These are phyloP conservation scores for Andrena bucephala DNA, from an alignment of 2,888 invertebrate species.

Conservation along the genomic window DNA sequence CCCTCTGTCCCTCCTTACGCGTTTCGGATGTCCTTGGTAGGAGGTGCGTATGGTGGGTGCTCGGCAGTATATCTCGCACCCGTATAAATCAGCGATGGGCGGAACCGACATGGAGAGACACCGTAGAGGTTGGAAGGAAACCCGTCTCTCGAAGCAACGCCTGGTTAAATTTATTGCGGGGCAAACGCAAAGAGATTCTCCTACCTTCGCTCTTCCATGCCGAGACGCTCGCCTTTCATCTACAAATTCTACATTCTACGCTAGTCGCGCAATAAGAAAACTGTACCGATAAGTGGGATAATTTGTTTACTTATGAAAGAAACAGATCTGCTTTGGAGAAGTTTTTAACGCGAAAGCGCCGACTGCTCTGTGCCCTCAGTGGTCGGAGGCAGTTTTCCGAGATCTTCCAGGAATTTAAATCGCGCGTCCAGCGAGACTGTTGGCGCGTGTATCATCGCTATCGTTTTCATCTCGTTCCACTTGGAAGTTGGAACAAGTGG, in stretches of 20 bases:
- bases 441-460: background rate
- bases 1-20: conserved; percentile 41
- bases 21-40: conserved; percentile 68
- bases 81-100: conserved; percentile 82
- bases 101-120: conserved; percentile 82
- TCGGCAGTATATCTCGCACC: conserved; percentile 71
- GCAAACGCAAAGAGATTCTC: conserved; percentile 65
- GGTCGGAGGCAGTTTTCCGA: background rate
- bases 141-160: conserved; percentile 78
- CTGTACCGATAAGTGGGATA: background rate
- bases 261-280: conserved; percentile 6
- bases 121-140: conserved; percentile 81
- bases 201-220: conserved; percentile 31
- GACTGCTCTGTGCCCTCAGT: too few relatives aligned
- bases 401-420: background rate
- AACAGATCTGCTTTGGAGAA: too few relatives aligned
- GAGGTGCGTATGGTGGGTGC: conserved; percentile 70
- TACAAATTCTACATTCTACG: background rate
- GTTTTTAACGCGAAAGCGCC: too few relatives aligned
- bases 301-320: background rate
- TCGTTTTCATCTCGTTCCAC: background rate
- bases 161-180: conserved; percentile 79
- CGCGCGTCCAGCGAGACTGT: too few relatives aligned
- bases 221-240: conserved; percentile 36
- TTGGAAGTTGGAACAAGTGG: background rate